Percentiles rank a stretch among this genome's conserved stretches.
Conservation (phyloP, 2,888 invertebrate species). For the Toxonevra muliebris region DNA sequence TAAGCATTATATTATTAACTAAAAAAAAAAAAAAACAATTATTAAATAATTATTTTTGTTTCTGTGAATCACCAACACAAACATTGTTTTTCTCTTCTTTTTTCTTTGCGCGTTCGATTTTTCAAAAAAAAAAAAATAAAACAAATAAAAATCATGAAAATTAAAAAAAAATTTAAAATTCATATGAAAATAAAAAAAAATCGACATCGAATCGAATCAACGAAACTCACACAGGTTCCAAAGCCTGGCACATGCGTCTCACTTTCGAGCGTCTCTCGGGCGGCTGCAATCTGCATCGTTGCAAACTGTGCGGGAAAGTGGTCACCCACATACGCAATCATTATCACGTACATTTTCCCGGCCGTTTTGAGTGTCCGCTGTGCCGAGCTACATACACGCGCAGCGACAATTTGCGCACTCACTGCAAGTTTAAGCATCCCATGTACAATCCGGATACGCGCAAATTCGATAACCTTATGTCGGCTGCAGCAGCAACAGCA, state of each 20-base stretch:
- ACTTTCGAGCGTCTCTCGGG: slow-evolving; percentile 93
- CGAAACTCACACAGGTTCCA: slow-evolving; percentile 79
- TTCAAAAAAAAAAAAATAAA: slow-evolving; percentile 38
- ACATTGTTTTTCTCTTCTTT: slow-evolving; percentile 64
- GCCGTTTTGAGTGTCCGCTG: slow-evolving; percentile 90
- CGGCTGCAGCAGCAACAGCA: slow-evolving; percentile 68
- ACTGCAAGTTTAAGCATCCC: slow-evolving; percentile 93
- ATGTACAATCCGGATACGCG: slow-evolving; percentile 86
- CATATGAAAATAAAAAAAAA: slow-evolving; percentile 34
- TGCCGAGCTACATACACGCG: slow-evolving; percentile 91
- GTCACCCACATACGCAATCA: slow-evolving; percentile 94
- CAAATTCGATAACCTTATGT: slow-evolving; percentile 81
- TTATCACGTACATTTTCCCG: slow-evolving; percentile 93
- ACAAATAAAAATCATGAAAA: slow-evolving; percentile 35
- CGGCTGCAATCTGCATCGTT: slow-evolving; percentile 91
- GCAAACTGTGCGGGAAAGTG: slow-evolving; percentile 94
- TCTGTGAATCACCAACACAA: slow-evolving; percentile 65
- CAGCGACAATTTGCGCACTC: slow-evolving; percentile 91
- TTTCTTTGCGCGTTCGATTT: slow-evolving; percentile 61
- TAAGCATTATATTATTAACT: slow-evolving; percentile 38
- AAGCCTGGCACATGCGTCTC: slow-evolving; percentile 95
- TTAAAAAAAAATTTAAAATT: slow-evolving; percentile 38
- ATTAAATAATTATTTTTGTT: slow-evolving; percentile 52
- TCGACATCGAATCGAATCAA: slow-evolving; percentile 25
- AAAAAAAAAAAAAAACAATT: slow-evolving; percentile 14